These are phyloP conservation scores for Ametastegia equiseti DNA, from an alignment of 2,888 invertebrate species.

Conservation along the genomic window DNA sequence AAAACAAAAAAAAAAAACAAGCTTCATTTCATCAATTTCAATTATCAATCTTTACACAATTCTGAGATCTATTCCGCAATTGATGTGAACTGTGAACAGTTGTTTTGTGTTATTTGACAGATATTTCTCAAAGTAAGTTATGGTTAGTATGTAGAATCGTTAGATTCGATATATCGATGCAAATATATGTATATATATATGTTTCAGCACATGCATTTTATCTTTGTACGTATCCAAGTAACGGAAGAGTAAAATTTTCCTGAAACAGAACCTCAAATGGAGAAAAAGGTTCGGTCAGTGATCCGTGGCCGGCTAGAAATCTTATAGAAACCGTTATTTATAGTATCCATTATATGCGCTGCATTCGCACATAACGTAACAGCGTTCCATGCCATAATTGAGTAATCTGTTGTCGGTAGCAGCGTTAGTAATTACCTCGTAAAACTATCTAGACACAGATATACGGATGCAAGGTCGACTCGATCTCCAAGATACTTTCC, in stretches of 20 bases:
- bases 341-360: constrained; percentile 2
- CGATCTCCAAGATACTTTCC: not conserved
- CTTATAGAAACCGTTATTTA: constrained; percentile 24
- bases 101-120: not conserved
- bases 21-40: not conserved
- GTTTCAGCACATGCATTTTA: not conserved
- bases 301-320: constrained; percentile 9
- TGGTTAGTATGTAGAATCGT: not conserved
- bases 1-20: not conserved
- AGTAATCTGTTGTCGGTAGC: constrained; percentile 19
- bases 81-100: not conserved
- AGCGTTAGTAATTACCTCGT: constrained; percentile 13
- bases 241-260: not conserved
- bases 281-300: constrained; percentile 16
- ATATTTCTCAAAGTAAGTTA: not conserved
- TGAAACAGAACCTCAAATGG: constrained; percentile 2
- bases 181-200: no score
- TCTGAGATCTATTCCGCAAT: not conserved
- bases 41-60: not conserved
- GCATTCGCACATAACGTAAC: constrained; percentile 11
- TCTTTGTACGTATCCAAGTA: not conserved
- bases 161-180: not conserved
- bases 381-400: constrained; percentile 6
- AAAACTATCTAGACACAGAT: not conserved
- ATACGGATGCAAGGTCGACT: no score